Conservation (phyloP, 2,797 vertebrate species). For the Lacerta bilineata region DNA sequence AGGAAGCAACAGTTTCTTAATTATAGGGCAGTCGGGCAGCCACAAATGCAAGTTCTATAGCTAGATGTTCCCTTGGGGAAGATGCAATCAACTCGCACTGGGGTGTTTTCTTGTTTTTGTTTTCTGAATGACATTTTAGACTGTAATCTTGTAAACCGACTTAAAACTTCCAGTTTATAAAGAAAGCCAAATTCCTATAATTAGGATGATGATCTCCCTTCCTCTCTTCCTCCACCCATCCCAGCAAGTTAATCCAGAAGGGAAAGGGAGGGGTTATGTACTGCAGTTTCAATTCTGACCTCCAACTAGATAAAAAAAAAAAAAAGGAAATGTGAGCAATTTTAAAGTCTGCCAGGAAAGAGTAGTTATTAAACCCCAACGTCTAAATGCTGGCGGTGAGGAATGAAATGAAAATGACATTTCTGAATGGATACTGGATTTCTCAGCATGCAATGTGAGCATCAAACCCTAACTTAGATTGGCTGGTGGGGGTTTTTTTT, state of each 20-base stretch:
- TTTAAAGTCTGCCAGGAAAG: constrained; percentile 53
- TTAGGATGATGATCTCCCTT: constrained; percentile 54
- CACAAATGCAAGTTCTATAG: constrained; percentile 63
- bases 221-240: constrained; percentile 39
- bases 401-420: constrained; percentile 57
- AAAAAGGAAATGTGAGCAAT: constrained; percentile 48
- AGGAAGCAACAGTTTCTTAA: constrained; percentile 67
- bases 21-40: constrained; percentile 64
- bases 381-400: constrained; percentile 45
- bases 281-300: constrained; percentile 51
- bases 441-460: background rate
- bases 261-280: constrained; percentile 29
- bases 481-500: background rate
- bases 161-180: constrained; percentile 73
- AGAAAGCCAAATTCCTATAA: constrained; percentile 68
- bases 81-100: constrained; percentile 71
- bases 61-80: constrained; percentile 60
- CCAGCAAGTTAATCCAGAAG: constrained; percentile 49
- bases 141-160: constrained; percentile 64
- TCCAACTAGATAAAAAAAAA: constrained; percentile 17
- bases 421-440: constrained; percentile 50
- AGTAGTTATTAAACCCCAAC: constrained; percentile 46
- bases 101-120: background rate
- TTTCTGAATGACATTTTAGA: constrained; percentile 68
- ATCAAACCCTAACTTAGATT: background rate